Base-by-base conservation (phyloP, 2,888 invertebrate species). In the Andrena bucephala region DNA sequence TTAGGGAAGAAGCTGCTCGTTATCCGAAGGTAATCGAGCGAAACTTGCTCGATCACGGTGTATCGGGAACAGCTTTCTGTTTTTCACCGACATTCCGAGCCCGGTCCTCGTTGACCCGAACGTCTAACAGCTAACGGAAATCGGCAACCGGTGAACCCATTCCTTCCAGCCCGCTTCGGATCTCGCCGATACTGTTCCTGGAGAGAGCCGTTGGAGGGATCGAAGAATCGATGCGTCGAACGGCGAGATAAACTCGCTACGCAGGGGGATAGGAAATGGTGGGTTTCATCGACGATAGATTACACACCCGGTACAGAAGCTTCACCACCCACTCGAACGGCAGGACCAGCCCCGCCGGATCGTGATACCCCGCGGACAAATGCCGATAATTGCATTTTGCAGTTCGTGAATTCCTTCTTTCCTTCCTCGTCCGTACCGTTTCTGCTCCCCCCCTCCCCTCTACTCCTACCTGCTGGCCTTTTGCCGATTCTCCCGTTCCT, bases 341-440 rank as follows among this genome's bases (percentile, higher is more conserved):
- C 85, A 71, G 78, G 85, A 88, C 87, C 89, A 90, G 89, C 89
- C 90, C 90, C 79, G 90, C 85, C 86, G 87, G 90, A 92, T 93
- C 93, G 93, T 93, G 93, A 93, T 93, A 93, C 92, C 93, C 93
- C 91, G 92, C 92, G 92, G 93, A 93, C 92, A 93, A 92, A 93
- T 92, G 92, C 92, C 92, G 93, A 92, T 93, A 93, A 93, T 93
- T 93, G 93, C 93, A 90, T 93, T 93, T 93, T 92, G 92, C 92
- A 92, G 93, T 92, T 93, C 92, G 93, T 92, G 93, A 93, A 93
- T 93, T 93, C 91, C 91, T 92, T 86, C 90, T 89, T 91, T 89
- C 88, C 90, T 89, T 90, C 88, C 87, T 89, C 85, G 86, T 87
- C 87, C 84, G 84, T 78, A 73, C 84, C 81, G 75, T 85, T 63